phyloP scores from a whole-genome alignment of 2,888 invertebrate genomes.

The Plemyria rubiginata region DNA sequence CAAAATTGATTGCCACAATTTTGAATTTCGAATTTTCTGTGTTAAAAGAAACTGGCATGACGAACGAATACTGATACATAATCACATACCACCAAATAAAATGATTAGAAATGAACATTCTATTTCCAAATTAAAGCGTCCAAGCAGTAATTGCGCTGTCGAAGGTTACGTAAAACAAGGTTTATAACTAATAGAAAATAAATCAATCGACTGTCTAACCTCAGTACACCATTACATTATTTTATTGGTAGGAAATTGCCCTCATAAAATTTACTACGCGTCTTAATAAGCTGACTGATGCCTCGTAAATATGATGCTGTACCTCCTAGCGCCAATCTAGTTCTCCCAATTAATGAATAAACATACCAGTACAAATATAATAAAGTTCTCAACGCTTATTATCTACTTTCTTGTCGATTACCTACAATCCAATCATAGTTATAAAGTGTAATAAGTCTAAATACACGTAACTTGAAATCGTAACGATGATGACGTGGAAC shows the following conservation, averaged over 20 bases:
- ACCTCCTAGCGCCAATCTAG: conserved; percentile 45
- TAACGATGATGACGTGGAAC: conserved; percentile 53
- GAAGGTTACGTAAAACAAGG: conserved; percentile 29
- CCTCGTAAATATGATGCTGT: conserved; percentile 49
- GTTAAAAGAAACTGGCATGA: not conserved
- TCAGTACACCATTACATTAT: conserved; percentile 41
- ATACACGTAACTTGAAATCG: conserved; percentile 39
- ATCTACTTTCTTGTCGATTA: conserved; percentile 49
- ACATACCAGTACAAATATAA: conserved; percentile 43
- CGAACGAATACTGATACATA: not conserved
- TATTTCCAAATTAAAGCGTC: conserved; percentile 1
- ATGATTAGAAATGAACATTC: conserved; percentile 1
- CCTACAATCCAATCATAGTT: conserved; percentile 51
- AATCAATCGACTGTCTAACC: conserved; percentile 29
- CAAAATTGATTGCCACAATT: too few species aligned
- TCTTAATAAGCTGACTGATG: conserved; percentile 52
- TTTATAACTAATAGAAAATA: conserved; percentile 34
- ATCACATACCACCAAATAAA: not conserved
- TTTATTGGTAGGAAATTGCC: conserved; percentile 55
- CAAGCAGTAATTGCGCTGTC: conserved; percentile 15
- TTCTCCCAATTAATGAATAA: conserved; percentile 38
- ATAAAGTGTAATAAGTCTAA: conserved; percentile 52
- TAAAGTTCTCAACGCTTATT: conserved; percentile 46
- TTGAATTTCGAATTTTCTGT: conserved; percentile 8
- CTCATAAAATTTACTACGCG: conserved; percentile 53